These are phyloP conservation scores for Nemotelus pantherinus DNA, from an alignment of 2,888 invertebrate species.

Conservation along the genomic window DNA sequence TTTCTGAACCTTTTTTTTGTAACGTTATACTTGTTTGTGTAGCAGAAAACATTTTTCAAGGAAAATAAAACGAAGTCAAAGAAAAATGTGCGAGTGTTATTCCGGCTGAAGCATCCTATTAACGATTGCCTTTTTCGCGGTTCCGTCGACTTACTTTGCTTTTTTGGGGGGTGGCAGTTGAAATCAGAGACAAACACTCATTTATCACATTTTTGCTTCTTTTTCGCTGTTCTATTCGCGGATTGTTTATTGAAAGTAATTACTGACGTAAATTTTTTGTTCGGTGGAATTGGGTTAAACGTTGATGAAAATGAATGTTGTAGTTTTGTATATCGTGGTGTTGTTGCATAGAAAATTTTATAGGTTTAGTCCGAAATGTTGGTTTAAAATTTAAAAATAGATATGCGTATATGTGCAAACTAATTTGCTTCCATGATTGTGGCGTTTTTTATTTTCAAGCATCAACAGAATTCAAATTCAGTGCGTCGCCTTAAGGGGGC, in stretches of 20 bases:
- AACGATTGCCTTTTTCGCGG: not conserved
- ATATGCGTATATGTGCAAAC: no score
- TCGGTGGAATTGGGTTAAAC: not conserved
- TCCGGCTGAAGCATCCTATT: not conserved
- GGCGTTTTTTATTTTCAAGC: no score
- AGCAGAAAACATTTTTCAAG: not conserved
- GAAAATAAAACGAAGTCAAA: not conserved
- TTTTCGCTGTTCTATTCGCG: not conserved
- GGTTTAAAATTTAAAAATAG: no score
- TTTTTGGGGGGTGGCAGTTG: not conserved
- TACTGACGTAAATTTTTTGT: constrained; percentile 5
- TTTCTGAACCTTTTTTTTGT: not conserved
- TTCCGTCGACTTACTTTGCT: not conserved
- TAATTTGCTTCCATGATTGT: no score
- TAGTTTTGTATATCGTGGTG: no score
- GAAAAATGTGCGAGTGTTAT: not conserved
- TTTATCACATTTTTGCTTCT: not conserved
- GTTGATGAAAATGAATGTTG: not conserved
- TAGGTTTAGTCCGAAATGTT: no score
- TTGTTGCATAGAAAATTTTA: no score
- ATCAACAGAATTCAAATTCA: no score
- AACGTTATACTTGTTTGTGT: constrained; percentile 7
- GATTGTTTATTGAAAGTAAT: not conserved
- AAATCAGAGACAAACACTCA: not conserved
- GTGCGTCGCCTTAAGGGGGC: no score